A percentile compares a stretch with the other conserved stretches of the same genome.
These are phyloP conservation scores for Nasonia giraulti DNA, from an alignment of 1,140 invertebrate species.

Conservation along the genomic window DNA sequence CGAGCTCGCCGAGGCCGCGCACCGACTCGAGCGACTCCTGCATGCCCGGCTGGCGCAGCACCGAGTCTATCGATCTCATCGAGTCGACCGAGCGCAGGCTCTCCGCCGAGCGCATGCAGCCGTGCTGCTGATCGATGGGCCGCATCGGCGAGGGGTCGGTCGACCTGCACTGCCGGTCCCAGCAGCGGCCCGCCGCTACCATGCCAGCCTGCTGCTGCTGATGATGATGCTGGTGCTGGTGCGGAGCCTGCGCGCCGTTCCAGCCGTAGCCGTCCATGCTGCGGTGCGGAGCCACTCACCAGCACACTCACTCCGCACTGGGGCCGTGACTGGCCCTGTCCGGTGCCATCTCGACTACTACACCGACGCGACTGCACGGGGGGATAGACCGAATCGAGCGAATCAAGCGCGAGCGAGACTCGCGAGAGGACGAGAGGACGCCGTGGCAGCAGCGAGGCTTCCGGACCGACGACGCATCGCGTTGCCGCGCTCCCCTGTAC, in stretches of 20 bases:
- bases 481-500: slow-evolving; percentile 70
- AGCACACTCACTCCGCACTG: neutral
- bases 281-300: slow-evolving; percentile 53
- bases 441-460: neutral
- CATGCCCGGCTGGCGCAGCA: slow-evolving; percentile 48
- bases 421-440: neutral
- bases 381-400: neutral
- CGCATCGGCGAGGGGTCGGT: slow-evolving; percentile 72
- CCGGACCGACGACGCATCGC: slow-evolving; percentile 68
- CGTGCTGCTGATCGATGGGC: slow-evolving; percentile 66
- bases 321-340: slow-evolving; percentile 60
- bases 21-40: neutral
- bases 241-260: neutral
- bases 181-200: slow-evolving; percentile 61
- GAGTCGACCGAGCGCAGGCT: slow-evolving; percentile 72
- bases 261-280: slow-evolving; percentile 24
- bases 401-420: neutral
- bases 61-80: slow-evolving; percentile 68
- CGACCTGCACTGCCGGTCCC: slow-evolving; percentile 70
- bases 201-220: slow-evolving; percentile 14
- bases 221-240: neutral
- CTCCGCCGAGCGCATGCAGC: slow-evolving; percentile 67
- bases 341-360: slow-evolving; percentile 60
- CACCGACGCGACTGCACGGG: slow-evolving; percentile 6
- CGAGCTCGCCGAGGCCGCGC: slow-evolving; percentile 2